These are phyloP conservation scores for Caiman crocodilus DNA, from an alignment of 2,797 vertebrate species.

Conservation along the genomic window DNA sequence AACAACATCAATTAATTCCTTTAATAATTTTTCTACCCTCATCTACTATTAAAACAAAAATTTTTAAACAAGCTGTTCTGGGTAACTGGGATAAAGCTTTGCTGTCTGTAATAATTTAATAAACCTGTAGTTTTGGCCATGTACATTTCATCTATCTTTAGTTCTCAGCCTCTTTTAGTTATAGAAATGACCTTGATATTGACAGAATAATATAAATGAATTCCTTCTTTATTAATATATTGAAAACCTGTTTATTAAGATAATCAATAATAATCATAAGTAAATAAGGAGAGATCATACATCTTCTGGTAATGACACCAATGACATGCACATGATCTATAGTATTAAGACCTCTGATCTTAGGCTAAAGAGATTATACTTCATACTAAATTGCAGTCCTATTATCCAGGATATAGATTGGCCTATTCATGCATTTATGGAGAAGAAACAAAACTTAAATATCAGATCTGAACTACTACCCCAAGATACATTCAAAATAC, in stretches of 20 bases:
- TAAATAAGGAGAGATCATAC: constrained; percentile 81
- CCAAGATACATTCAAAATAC: rapidly evolving
- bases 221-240: constrained; percentile 85
- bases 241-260: constrained; percentile 87
- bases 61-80: constrained; percentile 43
- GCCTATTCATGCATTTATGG: not conserved
- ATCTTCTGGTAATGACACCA: constrained; percentile 74
- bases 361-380: not conserved
- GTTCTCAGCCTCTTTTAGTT: constrained; percentile 81
- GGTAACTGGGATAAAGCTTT: constrained; percentile 33
- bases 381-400: not conserved
- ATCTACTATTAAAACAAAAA: constrained; percentile 51
- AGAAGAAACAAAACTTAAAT: not conserved
- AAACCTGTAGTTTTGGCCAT: constrained; percentile 78
- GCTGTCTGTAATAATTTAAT: constrained; percentile 19
- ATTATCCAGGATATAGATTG: not conserved
- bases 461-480: not conserved
- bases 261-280: constrained; percentile 92
- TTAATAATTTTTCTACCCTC: constrained; percentile 14
- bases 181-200: constrained; percentile 86
- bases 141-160: constrained; percentile 73
- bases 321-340: constrained; percentile 70
- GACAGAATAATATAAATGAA: constrained; percentile 87
- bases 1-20: constrained; percentile 15
- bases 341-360: constrained; percentile 45